These are phyloP conservation scores for Pseudomyrmex dendroicus DNA, from an alignment of 1,140 invertebrate genomes.

Conservation along the genomic window DNA sequence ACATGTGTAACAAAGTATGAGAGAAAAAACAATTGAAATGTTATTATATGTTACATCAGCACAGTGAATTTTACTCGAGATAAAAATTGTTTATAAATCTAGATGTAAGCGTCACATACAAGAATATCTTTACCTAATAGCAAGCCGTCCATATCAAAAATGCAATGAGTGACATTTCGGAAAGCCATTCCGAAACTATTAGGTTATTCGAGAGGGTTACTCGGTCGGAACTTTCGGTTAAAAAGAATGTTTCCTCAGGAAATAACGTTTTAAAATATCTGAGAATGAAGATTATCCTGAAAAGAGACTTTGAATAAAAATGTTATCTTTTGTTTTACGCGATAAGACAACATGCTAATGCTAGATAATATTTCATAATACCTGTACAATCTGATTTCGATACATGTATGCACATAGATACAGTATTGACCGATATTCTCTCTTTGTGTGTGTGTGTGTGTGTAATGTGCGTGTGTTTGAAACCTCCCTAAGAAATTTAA, in stretches of 20 bases:
- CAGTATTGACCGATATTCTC: conserved; percentile 22
- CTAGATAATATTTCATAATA: neutral
- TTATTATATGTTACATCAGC: neutral
- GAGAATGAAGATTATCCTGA: neutral
- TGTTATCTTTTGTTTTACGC: neutral
- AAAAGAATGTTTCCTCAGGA: neutral
- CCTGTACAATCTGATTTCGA: neutral
- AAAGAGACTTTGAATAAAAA: neutral
- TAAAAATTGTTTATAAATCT: conserved; percentile 8
- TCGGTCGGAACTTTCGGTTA: neutral
- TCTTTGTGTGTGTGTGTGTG: no score
- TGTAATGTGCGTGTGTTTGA: neutral
- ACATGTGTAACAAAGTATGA: no score
- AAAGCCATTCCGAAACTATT: conserved; percentile 56
- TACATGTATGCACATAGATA: neutral
- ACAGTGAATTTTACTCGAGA: neutral
- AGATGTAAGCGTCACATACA: conserved; percentile 26
- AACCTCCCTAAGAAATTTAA: neutral
- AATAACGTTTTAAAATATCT: neutral
- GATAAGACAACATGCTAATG: conserved; percentile 4
- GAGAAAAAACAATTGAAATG: neutral
- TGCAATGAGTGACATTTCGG: conserved; percentile 91
- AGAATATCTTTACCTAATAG: conserved; percentile 87
- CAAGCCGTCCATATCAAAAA: conserved; percentile 94
- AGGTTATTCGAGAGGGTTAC: conserved; percentile 26